phyloP scores from a whole-genome alignment of 2,113 vertebrate species.

The Spea multiplicata region DNA sequence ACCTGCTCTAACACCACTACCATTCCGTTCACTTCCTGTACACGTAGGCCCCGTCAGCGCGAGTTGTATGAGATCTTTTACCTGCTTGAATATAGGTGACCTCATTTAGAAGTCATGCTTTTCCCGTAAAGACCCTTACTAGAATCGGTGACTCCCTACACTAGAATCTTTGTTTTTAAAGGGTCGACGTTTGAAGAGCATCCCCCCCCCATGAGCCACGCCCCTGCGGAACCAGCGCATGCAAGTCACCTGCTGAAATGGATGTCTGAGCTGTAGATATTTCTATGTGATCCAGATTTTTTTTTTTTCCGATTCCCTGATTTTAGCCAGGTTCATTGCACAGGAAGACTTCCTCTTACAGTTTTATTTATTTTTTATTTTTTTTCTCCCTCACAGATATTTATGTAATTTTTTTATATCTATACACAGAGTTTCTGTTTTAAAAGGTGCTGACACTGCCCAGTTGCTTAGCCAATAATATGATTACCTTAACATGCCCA shows the following conservation, averaged over 20 bases:
- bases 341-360: slow-evolving; percentile 83
- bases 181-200: no score
- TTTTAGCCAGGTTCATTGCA: slow-evolving; percentile 91
- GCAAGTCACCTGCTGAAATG: slow-evolving; percentile 70
- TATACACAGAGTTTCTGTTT: slow-evolving; percentile 73
- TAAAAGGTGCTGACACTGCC: slow-evolving; percentile 63
- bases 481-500: slow-evolving; percentile 49
- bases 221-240: no score
- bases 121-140: no score
- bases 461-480: slow-evolving; percentile 57
- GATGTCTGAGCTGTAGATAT: slow-evolving; percentile 97
- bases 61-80: no score
- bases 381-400: slow-evolving; percentile 48
- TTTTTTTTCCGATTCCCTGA: slow-evolving; percentile 71
- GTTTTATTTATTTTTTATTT: slow-evolving; percentile 44
- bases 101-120: no score
- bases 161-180: no score
- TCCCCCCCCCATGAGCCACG: no score
- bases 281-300: slow-evolving; percentile 89
- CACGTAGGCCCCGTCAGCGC: no score
- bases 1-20: no score
- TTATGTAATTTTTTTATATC: background rate
- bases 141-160: no score
- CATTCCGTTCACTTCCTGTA: no score
- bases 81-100: no score